Evolutionary conservation across 1,140 invertebrate genomes (phyloP), one percentile per base, ranked within the genome.

Genomic region (Drosophila saltans): DNA sequence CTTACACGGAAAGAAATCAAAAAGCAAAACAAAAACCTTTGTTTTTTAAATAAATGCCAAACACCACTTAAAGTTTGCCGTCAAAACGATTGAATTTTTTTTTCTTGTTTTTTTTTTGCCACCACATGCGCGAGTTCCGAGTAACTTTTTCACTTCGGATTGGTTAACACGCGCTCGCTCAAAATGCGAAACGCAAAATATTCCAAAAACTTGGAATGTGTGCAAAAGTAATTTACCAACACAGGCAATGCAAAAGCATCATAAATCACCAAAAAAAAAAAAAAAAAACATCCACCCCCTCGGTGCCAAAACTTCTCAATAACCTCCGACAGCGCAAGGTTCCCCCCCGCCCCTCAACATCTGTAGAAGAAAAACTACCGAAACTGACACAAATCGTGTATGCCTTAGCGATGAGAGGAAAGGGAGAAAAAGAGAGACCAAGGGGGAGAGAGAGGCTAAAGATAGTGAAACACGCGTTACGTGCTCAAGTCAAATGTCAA

Each of bases 401-500:
- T 8, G 21, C 21, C 8, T 26, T 9, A 26, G 21, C 10, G 21
- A 3, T 26, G 56, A 33, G 33, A 11, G 24, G 45, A 3, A 8
- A 9, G 3, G 8, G 56, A 33, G 33, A 11, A n/a, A 8, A 28
- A 40, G 3, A n/a, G 21, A 28, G n/a, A 16, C 8, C 36, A 3
- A 52, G 21, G 26, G 45, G 3, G 10, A 9, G 3, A 11, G 33
- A 36, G 24, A 8, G 36, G 36, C 26, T 26, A 16, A 8, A 63
- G 52, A 40, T 58, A 58, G 30, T 28, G 59, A 30, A 36, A 30
- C 48, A 66, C 55, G 78, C 75, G 68, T 78, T 86, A 85, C 82
- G 81, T 85, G 82, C 81, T 66, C 83, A 88, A 80, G 84, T 88
- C 83, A 88, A 83, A 88, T 88, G 83, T 84, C 84, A 88, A 58